Evolutionary conservation across 2,888 invertebrate species (phyloP).

Genomic region (Coelopa pilipes): DNA sequence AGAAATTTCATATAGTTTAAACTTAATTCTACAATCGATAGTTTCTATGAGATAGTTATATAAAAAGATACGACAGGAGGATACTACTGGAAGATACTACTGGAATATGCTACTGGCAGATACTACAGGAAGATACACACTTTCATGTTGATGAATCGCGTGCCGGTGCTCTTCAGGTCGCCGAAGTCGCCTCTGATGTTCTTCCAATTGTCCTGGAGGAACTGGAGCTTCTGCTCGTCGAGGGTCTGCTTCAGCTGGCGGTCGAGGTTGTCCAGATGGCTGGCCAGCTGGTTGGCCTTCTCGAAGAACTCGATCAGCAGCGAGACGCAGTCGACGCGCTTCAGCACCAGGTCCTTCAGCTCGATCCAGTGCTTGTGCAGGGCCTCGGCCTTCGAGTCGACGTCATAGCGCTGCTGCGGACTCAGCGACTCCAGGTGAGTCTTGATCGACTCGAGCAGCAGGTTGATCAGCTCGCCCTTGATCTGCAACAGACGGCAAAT

Average conservation of each 20-base stretch:
- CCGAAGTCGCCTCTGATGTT: slow-evolving; percentile 73
- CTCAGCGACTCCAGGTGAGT: slow-evolving; percentile 74
- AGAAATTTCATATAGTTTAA: not conserved
- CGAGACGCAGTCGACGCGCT: slow-evolving; percentile 74
- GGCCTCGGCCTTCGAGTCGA: slow-evolving; percentile 73
- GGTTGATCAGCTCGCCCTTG: slow-evolving; percentile 76
- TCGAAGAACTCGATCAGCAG: slow-evolving; percentile 79
- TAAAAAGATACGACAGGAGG: too few species aligned
- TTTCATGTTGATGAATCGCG: slow-evolving; percentile 72
- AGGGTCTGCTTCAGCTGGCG: slow-evolving; percentile 69
- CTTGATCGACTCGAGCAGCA: slow-evolving; percentile 73
- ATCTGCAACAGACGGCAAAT: slow-evolving; percentile 65
- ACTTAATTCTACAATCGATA: slow-evolving; percentile 34
- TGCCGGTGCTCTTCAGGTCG: slow-evolving; percentile 75
- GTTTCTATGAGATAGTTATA: not conserved
- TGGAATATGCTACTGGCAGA: too few species aligned
- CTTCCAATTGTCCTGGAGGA: slow-evolving; percentile 70
- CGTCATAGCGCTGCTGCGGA: slow-evolving; percentile 73
- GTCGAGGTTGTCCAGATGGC: slow-evolving; percentile 75
- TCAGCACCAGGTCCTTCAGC: slow-evolving; percentile 71
- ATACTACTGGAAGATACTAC: slow-evolving; percentile 59
- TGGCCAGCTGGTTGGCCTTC: slow-evolving; percentile 74
- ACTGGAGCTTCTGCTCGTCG: slow-evolving; percentile 71
- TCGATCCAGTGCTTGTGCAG: slow-evolving; percentile 74
- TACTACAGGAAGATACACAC: slow-evolving; percentile 61